Conservation (phyloP, 2,113 vertebrate species). For the Nothocercus julius region DNA sequence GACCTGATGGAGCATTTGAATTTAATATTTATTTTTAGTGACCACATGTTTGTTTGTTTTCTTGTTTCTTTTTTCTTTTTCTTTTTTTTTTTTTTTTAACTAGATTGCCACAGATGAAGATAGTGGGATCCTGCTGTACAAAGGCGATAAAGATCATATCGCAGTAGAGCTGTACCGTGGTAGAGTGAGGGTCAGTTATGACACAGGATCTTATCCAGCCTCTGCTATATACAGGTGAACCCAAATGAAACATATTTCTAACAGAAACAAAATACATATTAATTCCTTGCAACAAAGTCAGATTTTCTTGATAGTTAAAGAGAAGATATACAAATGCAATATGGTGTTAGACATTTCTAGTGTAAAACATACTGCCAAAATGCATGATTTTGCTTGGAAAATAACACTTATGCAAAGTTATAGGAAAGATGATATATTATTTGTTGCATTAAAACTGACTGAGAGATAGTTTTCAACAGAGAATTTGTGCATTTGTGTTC, state of each 20-base stretch:
- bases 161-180: conserved; percentile 94
- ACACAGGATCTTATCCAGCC: conserved; percentile 91
- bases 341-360: not conserved
- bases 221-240: conserved; percentile 97
- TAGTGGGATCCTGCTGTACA: conserved; percentile 94
- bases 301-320: not conserved
- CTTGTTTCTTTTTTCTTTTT: conserved; percentile 16
- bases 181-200: conserved; percentile 94
- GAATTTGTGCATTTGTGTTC: not conserved
- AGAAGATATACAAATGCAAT: not conserved
- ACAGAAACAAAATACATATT: not conserved
- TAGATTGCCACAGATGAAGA: conserved; percentile 98
- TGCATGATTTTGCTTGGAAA: not conserved
- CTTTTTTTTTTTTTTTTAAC: not conserved
- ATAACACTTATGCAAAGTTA: not conserved
- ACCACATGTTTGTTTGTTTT: conserved; percentile 3
- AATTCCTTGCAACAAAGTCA: not conserved
- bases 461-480: not conserved
- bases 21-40: not conserved
- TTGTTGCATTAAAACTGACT: not conserved
- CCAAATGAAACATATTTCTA: not conserved
- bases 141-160: conserved; percentile 92
- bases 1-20: not conserved
- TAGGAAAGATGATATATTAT: not conserved
- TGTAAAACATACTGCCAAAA: not conserved